These are phyloP conservation scores for Desmophyllum pertusum DNA, from an alignment of 92 coral and sea anemone genomes.

Conservation along the genomic window DNA sequence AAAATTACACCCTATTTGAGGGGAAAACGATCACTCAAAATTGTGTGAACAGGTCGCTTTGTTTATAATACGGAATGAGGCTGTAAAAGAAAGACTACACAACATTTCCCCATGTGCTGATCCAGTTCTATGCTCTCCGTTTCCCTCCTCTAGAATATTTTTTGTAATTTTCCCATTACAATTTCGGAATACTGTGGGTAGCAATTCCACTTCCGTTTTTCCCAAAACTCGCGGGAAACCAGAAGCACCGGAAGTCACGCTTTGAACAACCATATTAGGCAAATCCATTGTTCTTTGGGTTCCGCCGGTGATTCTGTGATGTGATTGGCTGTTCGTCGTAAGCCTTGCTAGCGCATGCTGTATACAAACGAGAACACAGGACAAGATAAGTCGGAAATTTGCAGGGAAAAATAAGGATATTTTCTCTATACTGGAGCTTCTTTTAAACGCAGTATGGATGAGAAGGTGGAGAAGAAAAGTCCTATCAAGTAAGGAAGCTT, in stretches of 20 bases:
- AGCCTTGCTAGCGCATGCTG: conserved; percentile 49
- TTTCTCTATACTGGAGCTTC: conserved; percentile 15
- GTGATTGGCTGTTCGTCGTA: conserved; percentile 27
- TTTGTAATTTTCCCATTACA: no score
- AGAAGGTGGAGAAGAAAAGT: conserved; percentile 82
- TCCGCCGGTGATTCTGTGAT: conserved; percentile 32
- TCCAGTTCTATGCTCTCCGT: no score
- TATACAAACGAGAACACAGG: conserved; percentile 40
- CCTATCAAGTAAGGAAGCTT: conserved; percentile 66
- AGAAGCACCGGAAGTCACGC: conserved; percentile 40
- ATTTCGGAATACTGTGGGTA: no score
- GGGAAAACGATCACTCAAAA: no score
- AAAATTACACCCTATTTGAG: no score
- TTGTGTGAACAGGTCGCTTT: no score
- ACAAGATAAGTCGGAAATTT: neutral
- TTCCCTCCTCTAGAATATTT: no score
- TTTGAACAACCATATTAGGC: conserved; percentile 38
- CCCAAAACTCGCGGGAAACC: conserved; percentile 7
- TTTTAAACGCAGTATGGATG: conserved; percentile 66
- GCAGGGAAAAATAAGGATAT: conserved; percentile 12
- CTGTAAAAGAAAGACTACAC: no score
- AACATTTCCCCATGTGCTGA: neutral
- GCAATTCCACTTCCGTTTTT: no score
- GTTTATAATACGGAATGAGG: no score
- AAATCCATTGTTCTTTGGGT: conserved; percentile 1